These are phyloP conservation scores for Synanthedon andrenaeformis DNA, from an alignment of 2,888 invertebrate species.

Conservation along the genomic window DNA sequence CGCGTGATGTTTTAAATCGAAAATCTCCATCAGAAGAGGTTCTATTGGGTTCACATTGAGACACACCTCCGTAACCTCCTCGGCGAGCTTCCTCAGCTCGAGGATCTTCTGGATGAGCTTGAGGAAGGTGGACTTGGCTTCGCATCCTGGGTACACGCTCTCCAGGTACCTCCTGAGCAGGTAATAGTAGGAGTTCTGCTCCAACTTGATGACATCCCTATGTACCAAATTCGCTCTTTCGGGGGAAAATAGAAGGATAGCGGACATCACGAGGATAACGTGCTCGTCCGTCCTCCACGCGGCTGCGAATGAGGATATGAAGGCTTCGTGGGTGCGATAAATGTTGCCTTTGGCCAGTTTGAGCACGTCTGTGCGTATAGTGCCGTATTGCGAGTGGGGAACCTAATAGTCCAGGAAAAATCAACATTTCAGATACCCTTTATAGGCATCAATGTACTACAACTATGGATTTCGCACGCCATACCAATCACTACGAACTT, in stretches of 20 bases:
- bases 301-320: conserved; percentile 86
- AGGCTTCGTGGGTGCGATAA: conserved; percentile 86
- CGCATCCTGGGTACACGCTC: conserved; percentile 86
- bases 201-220: conserved; percentile 84
- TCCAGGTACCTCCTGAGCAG: conserved; percentile 85
- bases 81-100: conserved; percentile 88
- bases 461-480: too few relatives aligned
- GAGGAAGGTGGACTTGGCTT: conserved; percentile 88
- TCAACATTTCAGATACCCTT: too few relatives aligned
- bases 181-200: conserved; percentile 92
- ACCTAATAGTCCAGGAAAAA: conserved; percentile 58
- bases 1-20: conserved; percentile 84
- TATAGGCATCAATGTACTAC: too few relatives aligned
- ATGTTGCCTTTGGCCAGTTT: conserved; percentile 92
- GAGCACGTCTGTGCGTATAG: conserved; percentile 88
- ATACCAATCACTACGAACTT: too few relatives aligned
- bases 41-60: conserved; percentile 95
- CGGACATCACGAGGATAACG: conserved; percentile 90
- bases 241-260: conserved; percentile 91
- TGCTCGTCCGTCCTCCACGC: conserved; percentile 89
- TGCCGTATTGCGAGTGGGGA: conserved; percentile 81
- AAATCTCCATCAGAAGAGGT: conserved; percentile 93
- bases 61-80: conserved; percentile 92
- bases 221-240: conserved; percentile 84
- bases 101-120: conserved; percentile 92